Evolutionary conservation across 1,140 invertebrate genomes (phyloP).

Genomic region (Ooceraea biroi): DNA sequence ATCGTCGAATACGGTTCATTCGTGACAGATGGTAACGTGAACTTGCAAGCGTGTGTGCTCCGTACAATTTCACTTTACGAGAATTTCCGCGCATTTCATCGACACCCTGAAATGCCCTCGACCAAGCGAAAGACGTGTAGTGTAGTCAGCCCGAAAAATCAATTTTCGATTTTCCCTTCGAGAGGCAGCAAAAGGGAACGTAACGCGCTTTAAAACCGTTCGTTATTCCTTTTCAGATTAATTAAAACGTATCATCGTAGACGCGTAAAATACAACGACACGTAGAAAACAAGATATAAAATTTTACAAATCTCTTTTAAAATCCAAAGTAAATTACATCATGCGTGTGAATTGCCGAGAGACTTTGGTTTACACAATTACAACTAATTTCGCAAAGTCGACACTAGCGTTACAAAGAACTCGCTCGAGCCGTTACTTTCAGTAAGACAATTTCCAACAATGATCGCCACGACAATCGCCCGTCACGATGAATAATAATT

Average conservation of each 20-base stretch:
- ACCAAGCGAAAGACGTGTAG: conserved; percentile 17
- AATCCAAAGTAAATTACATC: conserved; percentile 28
- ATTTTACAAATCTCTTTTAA: conserved; percentile 22
- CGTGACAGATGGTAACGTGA: conserved; percentile 37
- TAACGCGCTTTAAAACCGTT: background rate
- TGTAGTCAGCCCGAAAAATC: conserved; percentile 37
- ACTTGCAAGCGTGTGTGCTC: conserved; percentile 20
- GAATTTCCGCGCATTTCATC: background rate
- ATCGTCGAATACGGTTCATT: conserved; percentile 38
- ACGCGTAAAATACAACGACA: background rate
- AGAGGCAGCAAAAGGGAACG: conserved; percentile 26
- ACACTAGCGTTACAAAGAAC: conserved; percentile 27
- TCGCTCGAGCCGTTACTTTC: conserved; percentile 21
- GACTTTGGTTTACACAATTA: conserved; percentile 20
- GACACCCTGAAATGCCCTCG: background rate
- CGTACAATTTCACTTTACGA: conserved; percentile 27
- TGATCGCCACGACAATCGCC: conserved; percentile 60
- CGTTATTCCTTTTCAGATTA: conserved; percentile 2
- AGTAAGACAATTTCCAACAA: conserved; percentile 53
- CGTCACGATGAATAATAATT: conserved; percentile 54
- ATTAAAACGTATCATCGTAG: conserved; percentile 1
- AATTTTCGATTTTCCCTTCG: conserved; percentile 29
- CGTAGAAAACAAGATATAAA: conserved; percentile 37
- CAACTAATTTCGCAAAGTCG: conserved; percentile 9
- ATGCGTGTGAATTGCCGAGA: conserved; percentile 7